Percentiles rank a stretch among this genome's conserved stretches.
Conservation (phyloP, 2,797 vertebrate species). For the Anableps anableps region DNA sequence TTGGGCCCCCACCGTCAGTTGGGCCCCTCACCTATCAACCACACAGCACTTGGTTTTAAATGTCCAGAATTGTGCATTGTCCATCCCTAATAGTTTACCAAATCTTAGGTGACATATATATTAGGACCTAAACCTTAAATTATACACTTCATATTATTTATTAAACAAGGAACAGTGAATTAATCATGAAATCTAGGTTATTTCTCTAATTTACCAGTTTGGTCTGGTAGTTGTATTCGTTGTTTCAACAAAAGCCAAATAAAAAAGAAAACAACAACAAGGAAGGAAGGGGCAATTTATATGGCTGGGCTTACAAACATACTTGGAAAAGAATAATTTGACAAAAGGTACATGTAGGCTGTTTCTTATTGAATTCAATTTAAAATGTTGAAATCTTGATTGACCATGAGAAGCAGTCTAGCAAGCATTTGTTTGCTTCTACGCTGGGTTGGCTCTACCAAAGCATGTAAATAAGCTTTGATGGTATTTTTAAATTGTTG, state of each 20-base stretch:
- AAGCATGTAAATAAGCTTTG: background rate
- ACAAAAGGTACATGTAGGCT: background rate
- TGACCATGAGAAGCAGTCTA: background rate
- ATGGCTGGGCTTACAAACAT: background rate
- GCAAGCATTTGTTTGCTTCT: background rate
- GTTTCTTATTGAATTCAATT: background rate
- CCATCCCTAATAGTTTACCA: background rate
- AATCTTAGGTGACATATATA: background rate
- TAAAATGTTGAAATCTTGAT: background rate
- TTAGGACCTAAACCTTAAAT: background rate
- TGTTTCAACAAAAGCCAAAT: background rate
- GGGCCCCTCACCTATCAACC: background rate
- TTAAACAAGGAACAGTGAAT: background rate
- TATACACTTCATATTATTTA: background rate
- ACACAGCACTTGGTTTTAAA: background rate
- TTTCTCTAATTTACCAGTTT: background rate
- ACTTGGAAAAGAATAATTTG: background rate
- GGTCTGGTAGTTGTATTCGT: background rate
- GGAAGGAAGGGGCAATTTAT: background rate
- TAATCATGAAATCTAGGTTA: background rate
- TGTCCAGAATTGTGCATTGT: background rate
- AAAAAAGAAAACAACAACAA: background rate
- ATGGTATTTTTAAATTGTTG: background rate
- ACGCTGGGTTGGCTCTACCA: background rate
- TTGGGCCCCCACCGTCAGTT: background rate